Percentiles rank a stretch among this genome's conserved stretches.
Conservation (phyloP, 2,113 vertebrate species). For the Synchiropus splendidus region DNA sequence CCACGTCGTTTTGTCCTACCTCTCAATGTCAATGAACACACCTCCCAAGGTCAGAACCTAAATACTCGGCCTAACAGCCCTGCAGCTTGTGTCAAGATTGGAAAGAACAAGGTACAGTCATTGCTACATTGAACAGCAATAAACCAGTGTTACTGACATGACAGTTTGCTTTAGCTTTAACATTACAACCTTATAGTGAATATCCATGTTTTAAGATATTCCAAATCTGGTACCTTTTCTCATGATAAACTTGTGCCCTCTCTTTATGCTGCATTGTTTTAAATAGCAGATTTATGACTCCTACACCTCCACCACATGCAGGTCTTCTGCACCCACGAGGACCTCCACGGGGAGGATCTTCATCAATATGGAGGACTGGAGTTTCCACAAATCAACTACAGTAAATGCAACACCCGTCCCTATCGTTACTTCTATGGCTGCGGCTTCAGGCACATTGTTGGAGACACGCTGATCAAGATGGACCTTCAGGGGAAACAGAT, state of each 20-base stretch:
- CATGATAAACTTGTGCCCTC: no score
- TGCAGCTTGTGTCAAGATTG: slow-evolving; percentile 67
- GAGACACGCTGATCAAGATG: slow-evolving; percentile 79
- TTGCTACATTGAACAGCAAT: no score
- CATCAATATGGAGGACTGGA: slow-evolving; percentile 75
- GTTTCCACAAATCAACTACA: slow-evolving; percentile 86
- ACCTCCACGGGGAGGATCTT: slow-evolving; percentile 70
- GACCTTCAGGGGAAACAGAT: no score
- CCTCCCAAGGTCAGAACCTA: slow-evolving; percentile 63
- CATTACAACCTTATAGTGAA: no score
- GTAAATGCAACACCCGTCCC: slow-evolving; percentile 65
- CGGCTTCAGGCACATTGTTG: slow-evolving; percentile 77
- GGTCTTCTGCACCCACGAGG: slow-evolving; percentile 79
- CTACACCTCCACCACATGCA: no score
- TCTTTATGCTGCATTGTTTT: no score
- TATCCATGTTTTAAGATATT: no score
- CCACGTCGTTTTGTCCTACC: slow-evolving; percentile 82
- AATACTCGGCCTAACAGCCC: slow-evolving; percentile 51
- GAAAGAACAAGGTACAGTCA: slow-evolving; percentile 65
- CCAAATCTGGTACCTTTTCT: no score
- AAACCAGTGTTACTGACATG: no score
- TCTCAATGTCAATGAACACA: slow-evolving; percentile 53
- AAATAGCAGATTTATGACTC: no score
- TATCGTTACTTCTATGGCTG: slow-evolving; percentile 84
- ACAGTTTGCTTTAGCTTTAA: no score